Evolutionary conservation across 2,113 vertebrate genomes (phyloP), one percentile per base, ranked within the genome.

Genomic region (Eupsittula cactorum): DNA sequence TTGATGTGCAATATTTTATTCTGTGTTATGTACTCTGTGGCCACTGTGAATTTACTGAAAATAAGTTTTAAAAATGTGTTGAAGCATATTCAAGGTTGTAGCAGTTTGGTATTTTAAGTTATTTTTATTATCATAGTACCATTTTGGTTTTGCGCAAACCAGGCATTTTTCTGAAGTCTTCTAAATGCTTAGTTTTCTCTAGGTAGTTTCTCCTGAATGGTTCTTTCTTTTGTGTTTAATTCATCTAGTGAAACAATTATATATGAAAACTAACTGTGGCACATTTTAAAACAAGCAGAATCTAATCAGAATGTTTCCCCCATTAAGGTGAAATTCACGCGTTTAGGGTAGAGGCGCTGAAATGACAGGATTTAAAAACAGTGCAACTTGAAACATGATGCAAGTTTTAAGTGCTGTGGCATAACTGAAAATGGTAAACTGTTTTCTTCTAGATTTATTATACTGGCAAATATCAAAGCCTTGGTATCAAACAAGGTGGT

Each of bases 381-480:
- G 4, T 33, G 5, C 25, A n/a, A 10, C 47, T 49, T 44, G 7
- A 15, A 63, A 46, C 84, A 37, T 53, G 4, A 13, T 10, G 2
- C 49, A 52, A 33, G 9, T 55, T 83, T 82, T 2, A 67, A 76
- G 23, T 83, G 27, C 31, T 73, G 10, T 82, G 55, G 2, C 13
- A 7, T 91, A 77, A 90, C 33, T 91, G 53, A 71, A 94, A 85
- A 55, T 16, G 1, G 12, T 50, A 7, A 85, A 63, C 64, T 41
- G 20, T 71, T 96, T 69, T 81, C 62, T 93, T 64, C 39, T 97
- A 99, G 99, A 98, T 99, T 92, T 99, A 99, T 98, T 99, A 99
- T 89, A 99, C 99, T 88, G 99, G 99, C 75, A 99, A 99, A 94
- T 99, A 99, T 93, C 99, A 99, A 98, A 99, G 99, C 94, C 98